These are phyloP conservation scores for Spodoptera litura DNA, from an alignment of 1,140 invertebrate genomes.

Conservation along the genomic window DNA sequence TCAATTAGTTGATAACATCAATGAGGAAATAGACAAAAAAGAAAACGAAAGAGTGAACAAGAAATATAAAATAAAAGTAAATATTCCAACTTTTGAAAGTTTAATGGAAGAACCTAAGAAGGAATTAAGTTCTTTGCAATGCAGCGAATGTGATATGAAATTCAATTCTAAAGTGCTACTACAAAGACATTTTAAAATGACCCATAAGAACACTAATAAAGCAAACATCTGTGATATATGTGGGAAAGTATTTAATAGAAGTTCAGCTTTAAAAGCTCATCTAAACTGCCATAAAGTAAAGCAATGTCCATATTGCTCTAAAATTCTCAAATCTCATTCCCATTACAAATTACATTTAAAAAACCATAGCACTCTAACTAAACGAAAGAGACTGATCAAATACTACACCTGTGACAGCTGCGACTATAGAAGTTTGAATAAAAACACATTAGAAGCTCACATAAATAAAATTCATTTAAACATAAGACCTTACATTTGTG, in stretches of 20 bases:
- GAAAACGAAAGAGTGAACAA: constrained; percentile 19
- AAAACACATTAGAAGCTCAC: constrained; percentile 67
- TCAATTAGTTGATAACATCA: constrained; percentile 50
- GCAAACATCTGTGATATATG: constrained; percentile 58
- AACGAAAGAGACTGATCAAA: constrained; percentile 40
- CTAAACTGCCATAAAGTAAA: constrained; percentile 54
- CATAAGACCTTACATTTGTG: constrained; percentile 63
- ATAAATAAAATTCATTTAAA: constrained; percentile 70
- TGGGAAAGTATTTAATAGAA: constrained; percentile 54
- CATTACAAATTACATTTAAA: constrained; percentile 57
- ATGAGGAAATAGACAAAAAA: constrained; percentile 47
- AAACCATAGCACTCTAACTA: constrained; percentile 50
- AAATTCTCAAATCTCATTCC: constrained; percentile 60
- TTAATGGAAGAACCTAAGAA: constrained; percentile 5
- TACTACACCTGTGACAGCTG: constrained; percentile 63
- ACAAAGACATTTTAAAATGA: constrained; percentile 41
- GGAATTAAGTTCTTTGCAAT: constrained; percentile 10
- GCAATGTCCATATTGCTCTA: constrained; percentile 61
- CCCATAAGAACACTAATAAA: constrained; percentile 51
- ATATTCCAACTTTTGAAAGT: constrained; percentile 1
- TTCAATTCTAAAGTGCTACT: constrained; percentile 47
- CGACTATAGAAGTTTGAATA: constrained; percentile 65
- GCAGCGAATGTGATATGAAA: constrained; percentile 51
- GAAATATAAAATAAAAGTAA: constrained; percentile 32
- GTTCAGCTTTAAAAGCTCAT: constrained; percentile 53